Evolutionary conservation across 2,113 vertebrate species (phyloP), one percentile per base, ranked within the genome.

Genomic region (Platysternon megacephalum): DNA sequence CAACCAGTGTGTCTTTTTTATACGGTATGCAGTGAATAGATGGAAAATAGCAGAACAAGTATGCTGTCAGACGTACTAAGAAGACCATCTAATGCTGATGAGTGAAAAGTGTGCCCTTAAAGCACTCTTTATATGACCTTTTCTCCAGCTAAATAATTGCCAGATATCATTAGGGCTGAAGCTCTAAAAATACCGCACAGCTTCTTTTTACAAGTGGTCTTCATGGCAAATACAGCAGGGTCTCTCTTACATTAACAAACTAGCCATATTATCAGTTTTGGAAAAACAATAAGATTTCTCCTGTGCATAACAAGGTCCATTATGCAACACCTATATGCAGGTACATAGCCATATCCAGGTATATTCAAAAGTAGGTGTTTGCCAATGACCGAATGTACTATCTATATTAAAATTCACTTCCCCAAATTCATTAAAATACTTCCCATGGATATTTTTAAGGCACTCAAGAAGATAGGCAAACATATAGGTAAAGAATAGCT

Each of bases 401-500:
- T 61, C 29, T 61, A 65, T 65, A 65, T 16, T n/a, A 65, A 89
- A 88, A 82, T 89, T 89, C 28, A 19, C 5, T 68, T 68, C 35
- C 6, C 16, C 16, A 16, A 42, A 21, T n/a, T 21, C 16, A 74
- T 35, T 39, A 74, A 42, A 42, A 74, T 74, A 22, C 5, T 10
- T 2, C 0, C 6, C 5, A 11, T 42, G 61, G 79, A 8, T 29
- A 17, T 32, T 3, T 56, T 46, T 74, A 46, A 86, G 79, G 84
- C 48, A 11, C 51, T 46, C 39, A 88, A 86, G 39, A 74, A 74
- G 42, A 28, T 82, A 86, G 22, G 28, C 79, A 58, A 80, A 39
- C 72, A 55, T 0, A 88, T 35, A 55, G 28, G 8, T 0, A 1
- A 39, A 13, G 5, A 3, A 79, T 35, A 65, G 14, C 0, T 16